These are phyloP conservation scores for Pseudochromis fuscus DNA, from an alignment of 2,797 vertebrate species.

Conservation along the genomic window DNA sequence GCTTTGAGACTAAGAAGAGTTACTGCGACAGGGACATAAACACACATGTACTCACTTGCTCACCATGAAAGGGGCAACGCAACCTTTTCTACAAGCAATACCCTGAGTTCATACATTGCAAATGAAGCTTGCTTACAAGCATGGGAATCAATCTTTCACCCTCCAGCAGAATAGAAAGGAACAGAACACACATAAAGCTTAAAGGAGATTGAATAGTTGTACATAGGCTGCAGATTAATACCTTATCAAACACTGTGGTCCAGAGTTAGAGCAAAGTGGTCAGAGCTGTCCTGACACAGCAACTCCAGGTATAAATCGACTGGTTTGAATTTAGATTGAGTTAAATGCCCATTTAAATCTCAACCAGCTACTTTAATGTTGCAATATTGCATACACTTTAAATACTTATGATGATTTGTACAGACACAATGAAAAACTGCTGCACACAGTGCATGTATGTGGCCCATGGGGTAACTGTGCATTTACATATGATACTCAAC, in stretches of 20 bases:
- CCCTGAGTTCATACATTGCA: slow-evolving; percentile 74
- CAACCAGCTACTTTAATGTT: too few species aligned
- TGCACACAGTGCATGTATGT: slow-evolving; percentile 13
- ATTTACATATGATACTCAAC: slow-evolving; percentile 28
- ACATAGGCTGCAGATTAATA: slow-evolving; percentile 37
- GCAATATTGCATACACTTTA: slow-evolving; percentile 37
- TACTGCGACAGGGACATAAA: slow-evolving; percentile 29
- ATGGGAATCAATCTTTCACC: slow-evolving; percentile 24
- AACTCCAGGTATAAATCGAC: not conserved
- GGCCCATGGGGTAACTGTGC: slow-evolving; percentile 8
- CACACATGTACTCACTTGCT: slow-evolving; percentile 34
- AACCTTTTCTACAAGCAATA: slow-evolving; percentile 31
- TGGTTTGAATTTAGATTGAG: slow-evolving; percentile 6
- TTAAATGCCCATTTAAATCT: slow-evolving; percentile 34
- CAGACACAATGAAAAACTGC: slow-evolving; percentile 32
- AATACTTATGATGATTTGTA: slow-evolving; percentile 25
- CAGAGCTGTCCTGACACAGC: not conserved
- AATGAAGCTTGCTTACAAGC: slow-evolving; percentile 36
- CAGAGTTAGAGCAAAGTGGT: slow-evolving; percentile 25
- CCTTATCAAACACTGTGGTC: slow-evolving; percentile 16
- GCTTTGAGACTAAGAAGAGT: slow-evolving; percentile 50
- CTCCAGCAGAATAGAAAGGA: slow-evolving; percentile 10
- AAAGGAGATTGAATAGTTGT: slow-evolving; percentile 39
- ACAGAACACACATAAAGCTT: slow-evolving; percentile 19
- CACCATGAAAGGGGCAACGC: slow-evolving; percentile 24